These are phyloP conservation scores for Ornithorhynchus anatinus DNA, from an alignment of 2,113 vertebrate species.

Conservation along the genomic window DNA sequence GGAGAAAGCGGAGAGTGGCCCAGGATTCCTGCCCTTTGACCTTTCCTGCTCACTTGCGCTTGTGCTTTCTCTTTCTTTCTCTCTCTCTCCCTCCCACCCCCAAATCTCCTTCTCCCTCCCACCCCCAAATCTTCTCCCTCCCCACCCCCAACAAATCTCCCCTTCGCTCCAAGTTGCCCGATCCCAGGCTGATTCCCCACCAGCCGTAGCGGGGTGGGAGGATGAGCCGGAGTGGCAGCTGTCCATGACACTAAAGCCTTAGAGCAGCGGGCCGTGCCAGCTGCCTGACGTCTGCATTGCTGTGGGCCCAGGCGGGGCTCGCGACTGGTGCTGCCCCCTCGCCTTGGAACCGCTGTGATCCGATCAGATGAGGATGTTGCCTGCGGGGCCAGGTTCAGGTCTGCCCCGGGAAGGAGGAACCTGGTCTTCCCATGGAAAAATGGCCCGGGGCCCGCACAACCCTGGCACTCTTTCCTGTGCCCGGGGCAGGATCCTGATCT, in stretches of 20 bases:
- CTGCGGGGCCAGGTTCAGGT: background rate
- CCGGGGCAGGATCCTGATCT: no score
- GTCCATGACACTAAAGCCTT: background rate
- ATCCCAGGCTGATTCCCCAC: background rate
- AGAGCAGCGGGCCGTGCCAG: background rate
- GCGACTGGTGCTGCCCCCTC: background rate
- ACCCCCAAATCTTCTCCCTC: background rate
- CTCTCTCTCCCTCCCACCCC: background rate
- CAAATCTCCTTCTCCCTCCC: background rate
- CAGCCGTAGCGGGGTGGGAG: no score
- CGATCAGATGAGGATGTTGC: background rate
- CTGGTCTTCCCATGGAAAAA: no score
- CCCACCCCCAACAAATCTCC: no score
- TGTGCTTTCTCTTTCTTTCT: background rate
- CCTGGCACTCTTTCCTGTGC: no score
- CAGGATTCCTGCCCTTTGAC: background rate
- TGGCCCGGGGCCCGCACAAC: no score
- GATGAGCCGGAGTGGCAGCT: no score
- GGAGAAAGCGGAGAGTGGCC: background rate
- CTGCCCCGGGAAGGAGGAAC: background rate
- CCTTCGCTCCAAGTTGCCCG: conserved; percentile 35
- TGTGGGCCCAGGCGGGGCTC: background rate
- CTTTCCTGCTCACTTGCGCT: background rate
- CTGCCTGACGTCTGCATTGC: background rate
- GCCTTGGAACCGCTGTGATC: no score